These are phyloP conservation scores for Oligia fasciuncula DNA, from an alignment of 2,888 invertebrate genomes.

Conservation along the genomic window DNA sequence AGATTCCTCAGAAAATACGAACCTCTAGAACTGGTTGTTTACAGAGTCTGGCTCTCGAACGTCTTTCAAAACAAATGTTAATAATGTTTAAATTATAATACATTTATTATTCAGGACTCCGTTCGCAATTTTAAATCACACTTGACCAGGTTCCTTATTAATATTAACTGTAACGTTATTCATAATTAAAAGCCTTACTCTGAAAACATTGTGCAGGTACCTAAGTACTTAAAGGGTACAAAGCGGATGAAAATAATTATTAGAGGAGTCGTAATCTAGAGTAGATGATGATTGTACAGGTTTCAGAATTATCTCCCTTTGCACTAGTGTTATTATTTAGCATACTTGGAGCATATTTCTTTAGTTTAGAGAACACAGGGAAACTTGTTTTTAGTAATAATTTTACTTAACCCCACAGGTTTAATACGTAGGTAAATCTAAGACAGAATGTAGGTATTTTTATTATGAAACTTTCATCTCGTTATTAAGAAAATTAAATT, in stretches of 20 bases:
- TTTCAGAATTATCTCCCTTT: not conserved
- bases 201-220: constrained; percentile 6
- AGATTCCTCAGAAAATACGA: constrained; percentile 46
- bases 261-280: not conserved
- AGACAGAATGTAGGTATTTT: not conserved
- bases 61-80: constrained; percentile 47
- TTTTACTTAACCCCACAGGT: not conserved
- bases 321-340: not conserved
- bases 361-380: no score
- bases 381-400: not conserved
- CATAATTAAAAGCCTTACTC: not conserved
- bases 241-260: constrained; percentile 26
- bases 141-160: constrained; percentile 30
- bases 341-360: not conserved
- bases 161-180: constrained; percentile 25
- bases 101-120: constrained; percentile 30
- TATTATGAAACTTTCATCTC: not conserved
- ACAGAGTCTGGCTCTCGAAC: constrained; percentile 16
- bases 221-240: constrained; percentile 5
- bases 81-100: constrained; percentile 37
- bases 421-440: no score
- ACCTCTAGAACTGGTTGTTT: constrained; percentile 51
- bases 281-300: not conserved
- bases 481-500: not conserved
- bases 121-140: constrained; percentile 30